Evolutionary conservation across 2,797 vertebrate species (phyloP).

Genomic region (Anguilla pacifica): DNA sequence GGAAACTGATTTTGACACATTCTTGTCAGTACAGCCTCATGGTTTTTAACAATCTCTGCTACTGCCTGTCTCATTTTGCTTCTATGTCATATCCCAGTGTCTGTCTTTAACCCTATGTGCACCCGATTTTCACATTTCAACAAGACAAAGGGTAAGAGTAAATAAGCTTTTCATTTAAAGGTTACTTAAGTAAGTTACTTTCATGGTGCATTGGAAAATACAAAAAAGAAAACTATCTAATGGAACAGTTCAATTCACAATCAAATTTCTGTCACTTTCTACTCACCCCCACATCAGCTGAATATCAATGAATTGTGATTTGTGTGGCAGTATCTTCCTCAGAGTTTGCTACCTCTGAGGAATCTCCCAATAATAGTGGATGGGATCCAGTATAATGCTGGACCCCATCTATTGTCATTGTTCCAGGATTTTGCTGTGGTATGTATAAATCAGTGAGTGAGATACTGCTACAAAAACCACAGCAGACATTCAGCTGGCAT

Average conservation of each 20-base stretch:
- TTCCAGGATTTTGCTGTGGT: not conserved
- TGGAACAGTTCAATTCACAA: not conserved
- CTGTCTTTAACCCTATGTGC: too few relatives aligned
- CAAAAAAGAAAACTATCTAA: too few relatives aligned
- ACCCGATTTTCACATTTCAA: too few relatives aligned
- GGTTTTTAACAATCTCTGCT: too few relatives aligned
- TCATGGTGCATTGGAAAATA: too few relatives aligned
- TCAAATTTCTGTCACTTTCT: not conserved
- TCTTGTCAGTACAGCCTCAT: too few relatives aligned
- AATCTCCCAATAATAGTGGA: not conserved
- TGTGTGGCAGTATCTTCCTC: not conserved
- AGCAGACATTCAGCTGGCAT: not conserved
- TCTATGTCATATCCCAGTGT: too few relatives aligned
- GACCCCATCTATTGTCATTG: not conserved
- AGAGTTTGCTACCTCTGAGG: not conserved
- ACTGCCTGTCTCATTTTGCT: too few relatives aligned
- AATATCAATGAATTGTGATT: not conserved
- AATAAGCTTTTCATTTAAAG: too few relatives aligned
- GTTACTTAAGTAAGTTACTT: too few relatives aligned
- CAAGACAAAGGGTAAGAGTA: too few relatives aligned
- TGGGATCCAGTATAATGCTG: not conserved
- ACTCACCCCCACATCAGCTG: not conserved
- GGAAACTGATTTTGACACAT: too few relatives aligned
- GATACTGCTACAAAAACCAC: not conserved
- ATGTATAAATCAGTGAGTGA: not conserved